These are phyloP conservation scores for Ellobius talpinus DNA, from an alignment of 2,113 vertebrate species.

Conservation along the genomic window DNA sequence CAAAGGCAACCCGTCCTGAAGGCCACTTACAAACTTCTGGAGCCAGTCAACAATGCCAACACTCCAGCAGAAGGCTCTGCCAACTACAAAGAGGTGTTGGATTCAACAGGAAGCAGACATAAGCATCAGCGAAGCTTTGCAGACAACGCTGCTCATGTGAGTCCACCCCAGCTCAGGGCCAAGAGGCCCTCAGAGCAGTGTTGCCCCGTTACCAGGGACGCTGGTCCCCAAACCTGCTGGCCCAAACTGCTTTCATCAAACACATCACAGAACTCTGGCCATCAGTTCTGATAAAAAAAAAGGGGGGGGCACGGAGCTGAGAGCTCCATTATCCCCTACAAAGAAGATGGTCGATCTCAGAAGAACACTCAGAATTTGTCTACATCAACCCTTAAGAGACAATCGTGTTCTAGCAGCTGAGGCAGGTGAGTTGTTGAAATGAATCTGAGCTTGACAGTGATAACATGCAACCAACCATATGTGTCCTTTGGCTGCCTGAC, in stretches of 20 bases:
- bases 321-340: neutral
- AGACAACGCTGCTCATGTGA: neutral
- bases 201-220: neutral
- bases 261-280: neutral
- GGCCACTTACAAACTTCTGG: slow-evolving; percentile 33
- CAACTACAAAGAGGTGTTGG: neutral
- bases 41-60: neutral
- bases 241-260: neutral
- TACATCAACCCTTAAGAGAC: slow-evolving; percentile 28
- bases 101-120: neutral
- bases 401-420: neutral
- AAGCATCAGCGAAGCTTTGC: neutral
- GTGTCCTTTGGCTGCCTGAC: slow-evolving; percentile 19
- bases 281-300: neutral
- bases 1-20: slow-evolving; percentile 41
- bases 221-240: neutral
- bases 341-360: neutral
- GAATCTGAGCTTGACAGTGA: neutral
- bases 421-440: slow-evolving; percentile 11
- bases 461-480: neutral
- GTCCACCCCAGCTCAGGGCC: neutral
- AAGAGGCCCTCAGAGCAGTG: neutral
- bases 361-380: neutral
- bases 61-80: neutral
- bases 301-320: rapidly evolving